Evolutionary conservation across 2,888 invertebrate species (phyloP), one percentile per base, ranked within the genome.

Genomic region (Argyra leucocephala): DNA sequence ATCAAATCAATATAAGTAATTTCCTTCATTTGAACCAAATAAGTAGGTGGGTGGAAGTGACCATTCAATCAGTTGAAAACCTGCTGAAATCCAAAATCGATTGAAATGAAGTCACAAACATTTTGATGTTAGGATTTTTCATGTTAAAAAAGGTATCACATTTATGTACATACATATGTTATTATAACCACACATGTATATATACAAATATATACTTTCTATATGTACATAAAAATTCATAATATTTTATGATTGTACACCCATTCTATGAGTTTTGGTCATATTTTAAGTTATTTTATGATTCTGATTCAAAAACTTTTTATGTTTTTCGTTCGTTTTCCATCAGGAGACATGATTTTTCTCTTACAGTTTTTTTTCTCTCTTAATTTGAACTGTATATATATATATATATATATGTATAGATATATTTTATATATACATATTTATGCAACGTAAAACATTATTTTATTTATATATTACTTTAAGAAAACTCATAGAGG

Each of bases 191-290:
- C 12, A 6, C 12, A 31, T 31, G 31, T 31, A 31, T 31, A 6
- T 31, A 31, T 6, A 31, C 31, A 31, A 10, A 31, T 10, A 31
- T 31, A 31, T 31, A 31, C 1, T 31, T 3, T 37, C 12, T 37
- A 15, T 37, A 37, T 37, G 37, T 12, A 37, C 37, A 37, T 37
- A n/a, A 48, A 48, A 48, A 48, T 48, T 48, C 18, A 48, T 48
- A 48, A 48, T 48, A 48, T 48, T 48, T 48, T 48, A 48, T 48
- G 48, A 15, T 48, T 48, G 48, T 48, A 48, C 18, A 48, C 48
- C 48, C 48, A 48, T 48, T 48, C 18, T 48, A 48, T 48, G 48
- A 48, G 48, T 48, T 48, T 48, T 48, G 48, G 48, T 48, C 48
- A 48, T 48, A 48, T 18, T 48, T 48, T 48, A 48, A 48, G 3